Base-by-base conservation (phyloP, 2,797 vertebrate genomes). In the Periophthalmus magnuspinnatus region DNA sequence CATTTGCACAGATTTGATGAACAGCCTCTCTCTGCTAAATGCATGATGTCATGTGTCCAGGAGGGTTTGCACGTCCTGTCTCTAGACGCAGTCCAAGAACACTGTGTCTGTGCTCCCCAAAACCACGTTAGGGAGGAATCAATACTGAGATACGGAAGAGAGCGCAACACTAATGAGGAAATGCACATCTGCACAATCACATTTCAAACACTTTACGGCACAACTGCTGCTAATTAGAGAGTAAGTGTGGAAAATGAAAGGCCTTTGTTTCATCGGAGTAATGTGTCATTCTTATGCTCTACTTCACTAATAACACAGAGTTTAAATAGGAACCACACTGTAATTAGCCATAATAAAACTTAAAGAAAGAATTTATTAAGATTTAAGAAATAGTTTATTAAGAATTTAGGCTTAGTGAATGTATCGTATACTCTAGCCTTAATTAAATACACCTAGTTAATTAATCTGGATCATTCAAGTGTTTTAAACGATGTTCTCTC, bases 31-130 rank as follows among this genome's bases (percentile, higher is more conserved):
- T 24, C 80, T 71, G 71, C 71, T 82, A 80, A 77, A 77, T 68
- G 58, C 48, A 75, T 92, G 89, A 93, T 74, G 88, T 93, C 80
- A 91, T 90, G 68, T 88, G 83, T 84, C 57, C 5, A 67, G 67
- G 71, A 47, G 67, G 67, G 60, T 76, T 79, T 72, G 79, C 71
- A 83, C 65, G 19, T 79, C 80, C 74, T 76, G 70, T 79, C 69
- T 80, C 65, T 14, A 52, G 65, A 21, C 65, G 47, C 67, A 73
- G 63, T 69, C 64, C 61, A 65, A 28, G 60, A 70, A 63, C 3
- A 50, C 16, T 57, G 5, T 58, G 22, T 71, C 11, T 76, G 50
- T 41, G 48, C 65, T 64, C 36, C 16, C 48, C n/a, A 65, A n/a
- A 7, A 10, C 47, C 6, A 69, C 47, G 61, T 47, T 50, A 55